Evolutionary conservation across 2,888 invertebrate genomes (phyloP).

Genomic region (Volucella zonaria): DNA sequence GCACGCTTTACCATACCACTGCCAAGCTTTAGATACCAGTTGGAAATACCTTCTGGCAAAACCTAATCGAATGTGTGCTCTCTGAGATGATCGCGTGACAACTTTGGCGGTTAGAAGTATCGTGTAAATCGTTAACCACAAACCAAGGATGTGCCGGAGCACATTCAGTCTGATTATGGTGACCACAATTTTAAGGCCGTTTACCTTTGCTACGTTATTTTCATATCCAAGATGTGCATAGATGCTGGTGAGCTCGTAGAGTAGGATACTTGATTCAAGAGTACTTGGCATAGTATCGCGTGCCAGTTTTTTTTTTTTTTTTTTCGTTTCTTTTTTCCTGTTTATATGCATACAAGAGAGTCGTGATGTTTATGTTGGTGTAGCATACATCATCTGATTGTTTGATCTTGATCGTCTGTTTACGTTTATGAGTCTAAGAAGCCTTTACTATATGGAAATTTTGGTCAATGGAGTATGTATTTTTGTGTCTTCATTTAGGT

Average conservation of each 20-base stretch:
- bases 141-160: conserved; percentile 13
- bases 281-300: conserved; percentile 4
- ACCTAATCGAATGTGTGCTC: neutral
- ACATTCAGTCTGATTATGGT: neutral
- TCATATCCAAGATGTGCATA: conserved; percentile 7
- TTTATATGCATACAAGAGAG: too few relatives aligned
- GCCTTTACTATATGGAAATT: too few relatives aligned
- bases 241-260: neutral
- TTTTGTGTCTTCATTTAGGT: too few relatives aligned
- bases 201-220: conserved; percentile 31
- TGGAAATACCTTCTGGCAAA: neutral
- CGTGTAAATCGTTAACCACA: conserved; percentile 7
- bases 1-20: conserved; percentile 21
- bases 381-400: too few relatives aligned
- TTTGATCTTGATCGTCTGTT: too few relatives aligned
- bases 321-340: neutral
- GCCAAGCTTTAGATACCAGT: too few relatives aligned
- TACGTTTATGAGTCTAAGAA: too few relatives aligned
- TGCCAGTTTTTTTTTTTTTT: conserved; percentile 7
- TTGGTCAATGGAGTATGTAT: too few relatives aligned
- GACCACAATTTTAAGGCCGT: conserved; percentile 17
- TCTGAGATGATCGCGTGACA: conserved; percentile 13
- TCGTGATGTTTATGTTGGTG: too few relatives aligned
- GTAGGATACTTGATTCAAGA: neutral
- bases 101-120: conserved; percentile 14